These are phyloP conservation scores for Entomyzon cyanotis DNA, from an alignment of 2,113 vertebrate genomes.

Conservation along the genomic window DNA sequence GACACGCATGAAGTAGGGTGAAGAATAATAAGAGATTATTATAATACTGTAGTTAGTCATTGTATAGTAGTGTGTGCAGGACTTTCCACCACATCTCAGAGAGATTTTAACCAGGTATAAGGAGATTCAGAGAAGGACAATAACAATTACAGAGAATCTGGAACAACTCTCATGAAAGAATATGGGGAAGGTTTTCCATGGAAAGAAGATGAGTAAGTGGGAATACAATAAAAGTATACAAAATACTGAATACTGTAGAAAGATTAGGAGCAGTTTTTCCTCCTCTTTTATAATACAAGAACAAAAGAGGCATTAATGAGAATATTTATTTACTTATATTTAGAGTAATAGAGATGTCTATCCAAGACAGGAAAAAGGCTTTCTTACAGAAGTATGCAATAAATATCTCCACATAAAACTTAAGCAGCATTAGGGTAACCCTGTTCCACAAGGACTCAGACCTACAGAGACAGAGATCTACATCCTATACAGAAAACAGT, in stretches of 20 bases:
- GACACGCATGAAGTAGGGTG: background rate
- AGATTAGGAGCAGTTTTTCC: background rate
- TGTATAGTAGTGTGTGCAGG: background rate
- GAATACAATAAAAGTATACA: background rate
- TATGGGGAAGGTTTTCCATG: background rate
- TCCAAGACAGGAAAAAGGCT: background rate
- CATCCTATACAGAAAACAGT: background rate
- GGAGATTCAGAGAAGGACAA: background rate
- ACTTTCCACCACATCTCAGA: background rate
- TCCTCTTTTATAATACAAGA: background rate
- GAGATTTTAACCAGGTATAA: background rate
- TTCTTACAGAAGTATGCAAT: background rate
- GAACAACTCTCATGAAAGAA: background rate
- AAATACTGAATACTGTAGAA: background rate
- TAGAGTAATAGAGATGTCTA: background rate
- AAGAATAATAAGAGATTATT: background rate
- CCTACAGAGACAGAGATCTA: background rate
- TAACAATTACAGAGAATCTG: background rate
- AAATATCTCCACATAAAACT: background rate
- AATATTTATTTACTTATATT: background rate
- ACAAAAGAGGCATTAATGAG: background rate
- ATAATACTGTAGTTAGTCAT: background rate
- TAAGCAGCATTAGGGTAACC: background rate
- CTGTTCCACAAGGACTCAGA: background rate
- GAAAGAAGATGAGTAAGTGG: background rate